Conservation (phyloP, 2,888 invertebrate species). For the Euproctis similis region DNA sequence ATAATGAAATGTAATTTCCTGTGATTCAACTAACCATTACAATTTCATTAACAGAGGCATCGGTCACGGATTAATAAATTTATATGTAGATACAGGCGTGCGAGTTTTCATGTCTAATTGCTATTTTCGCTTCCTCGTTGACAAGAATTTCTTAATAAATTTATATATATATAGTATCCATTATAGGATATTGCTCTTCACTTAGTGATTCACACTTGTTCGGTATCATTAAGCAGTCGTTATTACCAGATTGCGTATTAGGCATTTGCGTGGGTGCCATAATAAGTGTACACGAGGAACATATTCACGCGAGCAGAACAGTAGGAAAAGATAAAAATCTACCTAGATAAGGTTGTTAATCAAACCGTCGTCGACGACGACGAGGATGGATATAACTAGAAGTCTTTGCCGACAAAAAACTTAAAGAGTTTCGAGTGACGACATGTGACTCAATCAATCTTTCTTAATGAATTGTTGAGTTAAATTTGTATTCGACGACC, state of each 20-base stretch:
- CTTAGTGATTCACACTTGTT: conserved; percentile 30
- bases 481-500: no score
- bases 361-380: conserved; percentile 46
- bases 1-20: conserved; percentile 54
- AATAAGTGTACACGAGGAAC: conserved; percentile 38
- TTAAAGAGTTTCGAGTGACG: conserved; percentile 34
- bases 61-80: conserved; percentile 24
- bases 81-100: conserved; percentile 7
- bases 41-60: conserved; percentile 31
- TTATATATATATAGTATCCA: neutral
- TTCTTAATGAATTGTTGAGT: no score
- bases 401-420: conserved; percentile 46
- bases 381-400: conserved; percentile 38
- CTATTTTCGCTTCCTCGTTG: conserved; percentile 8
- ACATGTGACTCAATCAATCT: conserved; percentile 31
- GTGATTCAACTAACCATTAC: conserved; percentile 46
- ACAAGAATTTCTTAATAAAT: conserved; percentile 11
- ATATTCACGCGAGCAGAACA: conserved; percentile 41
- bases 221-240: conserved; percentile 39
- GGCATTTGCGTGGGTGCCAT: conserved; percentile 31
- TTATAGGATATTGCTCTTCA: neutral
- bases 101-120: conserved; percentile 11
- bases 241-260: conserved; percentile 34
- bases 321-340: conserved; percentile 42
- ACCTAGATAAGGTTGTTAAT: conserved; percentile 63